Percentiles rank a stretch among this genome's conserved stretches.
phyloP scores from a whole-genome alignment of 2,113 vertebrate genomes.

The Nerophis lumbriciformis region DNA sequence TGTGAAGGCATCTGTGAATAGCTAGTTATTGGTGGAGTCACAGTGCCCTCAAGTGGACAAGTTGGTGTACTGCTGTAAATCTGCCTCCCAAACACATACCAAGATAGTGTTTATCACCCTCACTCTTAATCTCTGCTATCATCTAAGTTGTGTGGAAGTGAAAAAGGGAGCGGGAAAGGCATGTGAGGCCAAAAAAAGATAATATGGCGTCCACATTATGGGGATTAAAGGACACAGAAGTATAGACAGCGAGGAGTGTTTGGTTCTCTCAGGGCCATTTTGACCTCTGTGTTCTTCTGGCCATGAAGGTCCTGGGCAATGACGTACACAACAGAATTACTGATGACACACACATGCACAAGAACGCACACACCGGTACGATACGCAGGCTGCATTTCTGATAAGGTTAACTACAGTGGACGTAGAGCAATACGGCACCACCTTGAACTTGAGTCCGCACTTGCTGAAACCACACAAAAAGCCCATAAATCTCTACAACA shows the following conservation, averaged over 20 bases:
- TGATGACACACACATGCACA: slow-evolving; percentile 48
- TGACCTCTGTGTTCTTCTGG: slow-evolving; percentile 68
- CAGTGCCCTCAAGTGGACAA: slow-evolving; percentile 68
- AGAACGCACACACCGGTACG: slow-evolving; percentile 13
- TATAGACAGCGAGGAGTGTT: slow-evolving; percentile 6
- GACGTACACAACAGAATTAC: slow-evolving; percentile 60
- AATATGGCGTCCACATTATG: background rate
- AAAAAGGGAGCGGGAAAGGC: background rate
- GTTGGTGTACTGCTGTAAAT: slow-evolving; percentile 36
- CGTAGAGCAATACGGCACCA: slow-evolving; percentile 53
- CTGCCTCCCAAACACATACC: background rate
- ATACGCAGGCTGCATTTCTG: slow-evolving; percentile 61
- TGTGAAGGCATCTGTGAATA: slow-evolving; percentile 1
- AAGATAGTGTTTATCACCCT: slow-evolving; percentile 28
- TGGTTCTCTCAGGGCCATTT: slow-evolving; percentile 59
- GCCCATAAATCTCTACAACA: slow-evolving; percentile 65
- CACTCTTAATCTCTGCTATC: slow-evolving; percentile 4
- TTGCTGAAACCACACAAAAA: slow-evolving; percentile 69
- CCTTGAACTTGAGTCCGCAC: slow-evolving; percentile 66
- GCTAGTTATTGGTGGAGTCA: slow-evolving; percentile 54
- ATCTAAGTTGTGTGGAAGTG: slow-evolving; percentile 6
- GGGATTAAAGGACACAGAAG: background rate
- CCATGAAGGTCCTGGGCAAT: slow-evolving; percentile 67
- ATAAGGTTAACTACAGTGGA: slow-evolving; percentile 60
- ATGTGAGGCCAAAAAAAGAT: slow-evolving; percentile 5